Evolutionary conservation across 2,113 vertebrate genomes (phyloP), one percentile per base, ranked within the genome.

Genomic region (Sakesphorus luctuosus): DNA sequence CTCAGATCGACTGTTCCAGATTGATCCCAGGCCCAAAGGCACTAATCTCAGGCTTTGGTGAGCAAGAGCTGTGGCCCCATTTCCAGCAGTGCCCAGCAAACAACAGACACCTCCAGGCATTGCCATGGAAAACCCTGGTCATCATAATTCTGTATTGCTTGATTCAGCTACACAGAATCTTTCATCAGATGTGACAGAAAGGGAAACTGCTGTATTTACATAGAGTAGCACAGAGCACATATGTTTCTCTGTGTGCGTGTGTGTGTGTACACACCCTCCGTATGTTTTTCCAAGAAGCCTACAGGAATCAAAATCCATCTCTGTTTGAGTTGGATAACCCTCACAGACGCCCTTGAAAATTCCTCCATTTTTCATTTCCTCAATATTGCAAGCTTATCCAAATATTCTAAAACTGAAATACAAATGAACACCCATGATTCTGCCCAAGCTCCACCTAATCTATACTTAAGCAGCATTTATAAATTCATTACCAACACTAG

Each of bases 181-280:
- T 59, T 28, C 49, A 50, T 88, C 63, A 71, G 75, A 85, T 74
- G 59, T 25, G 91, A 85, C 33, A 77, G 78, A 79, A 91, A 88
- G 50, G 49, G 71, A 86, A 83, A 66, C 59, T 95, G 90, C 87
- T 86, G 79, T 92, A 86, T 86, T 92, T 84, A 84, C 84, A 62
- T 0, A 36, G 82, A 80, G 79, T 33, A 67, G 72, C 82, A 59
- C 36, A 5, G 1, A 84, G 21, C 61, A 77, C 84, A n/a, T 81
- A 69, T 44, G 67, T 44, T 18, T 75, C 46, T 47, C 43, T 78
- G 38, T 31, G 50, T n/a, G 67, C 49, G 18, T 58, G 59, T 47
- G 73, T 46, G 2, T 44, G 33, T 23, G 31, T 6, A 71, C 59
- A 24, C 65, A 74, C 16, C 26, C 88, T 77, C 87, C 29, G 35